Percentiles rank a stretch among this genome's conserved stretches.
These are phyloP conservation scores for Candoia aspera DNA, from an alignment of 2,113 vertebrate species.

Conservation along the genomic window DNA sequence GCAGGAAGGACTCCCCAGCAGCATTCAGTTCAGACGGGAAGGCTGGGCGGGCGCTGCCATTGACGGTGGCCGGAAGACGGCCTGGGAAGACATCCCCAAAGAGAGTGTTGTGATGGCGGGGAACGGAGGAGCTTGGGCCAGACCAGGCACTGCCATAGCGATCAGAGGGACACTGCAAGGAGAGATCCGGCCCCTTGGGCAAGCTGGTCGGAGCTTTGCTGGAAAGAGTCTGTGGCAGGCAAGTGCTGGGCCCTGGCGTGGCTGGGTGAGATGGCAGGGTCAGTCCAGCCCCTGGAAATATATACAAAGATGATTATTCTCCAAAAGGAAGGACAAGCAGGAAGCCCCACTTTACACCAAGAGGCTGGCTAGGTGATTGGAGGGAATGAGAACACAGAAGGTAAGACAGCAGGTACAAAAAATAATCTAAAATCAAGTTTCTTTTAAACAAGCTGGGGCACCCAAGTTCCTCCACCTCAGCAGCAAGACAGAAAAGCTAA, in stretches of 20 bases:
- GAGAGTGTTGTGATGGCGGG: slow-evolving; percentile 62
- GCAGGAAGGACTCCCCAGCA: slow-evolving; percentile 49
- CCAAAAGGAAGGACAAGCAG: not conserved
- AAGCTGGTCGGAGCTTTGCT: slow-evolving; percentile 21
- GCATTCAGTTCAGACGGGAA: slow-evolving; percentile 57
- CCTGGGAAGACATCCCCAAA: slow-evolving; percentile 43
- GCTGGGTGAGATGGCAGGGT: not conserved
- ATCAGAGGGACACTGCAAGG: slow-evolving; percentile 22
- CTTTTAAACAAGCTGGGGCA: not conserved
- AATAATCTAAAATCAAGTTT: not conserved
- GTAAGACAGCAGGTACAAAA: not conserved
- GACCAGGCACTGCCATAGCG: slow-evolving; percentile 39
- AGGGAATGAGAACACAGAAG: not conserved
- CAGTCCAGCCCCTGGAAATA: slow-evolving; percentile 1
- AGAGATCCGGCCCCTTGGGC: slow-evolving; percentile 9
- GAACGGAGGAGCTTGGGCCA: slow-evolving; percentile 54
- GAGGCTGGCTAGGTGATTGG: not conserved
- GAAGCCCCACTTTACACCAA: not conserved
- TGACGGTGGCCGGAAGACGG: slow-evolving; percentile 12
- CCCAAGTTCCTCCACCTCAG: not conserved
- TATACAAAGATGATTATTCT: not conserved
- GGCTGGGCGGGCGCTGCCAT: slow-evolving; percentile 53
- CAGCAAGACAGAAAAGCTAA: not conserved
- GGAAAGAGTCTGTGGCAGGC: not conserved
- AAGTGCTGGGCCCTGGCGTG: not conserved